Evolutionary conservation across 2,113 vertebrate species (phyloP).

Genomic region (Corythornis cristatus): DNA sequence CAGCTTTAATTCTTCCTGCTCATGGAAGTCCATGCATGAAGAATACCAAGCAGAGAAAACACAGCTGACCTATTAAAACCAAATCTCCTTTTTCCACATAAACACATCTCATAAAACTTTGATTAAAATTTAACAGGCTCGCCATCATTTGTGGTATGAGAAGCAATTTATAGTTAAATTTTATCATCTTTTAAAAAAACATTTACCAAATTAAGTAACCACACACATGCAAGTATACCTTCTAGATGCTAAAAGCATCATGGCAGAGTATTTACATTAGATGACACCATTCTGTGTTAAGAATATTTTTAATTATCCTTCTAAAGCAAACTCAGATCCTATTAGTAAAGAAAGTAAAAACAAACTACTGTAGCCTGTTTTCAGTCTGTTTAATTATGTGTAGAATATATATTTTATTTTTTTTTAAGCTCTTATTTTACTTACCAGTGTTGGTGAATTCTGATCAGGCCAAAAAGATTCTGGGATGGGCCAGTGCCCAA

Average conservation of each 20-base stretch:
- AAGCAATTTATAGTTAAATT: not conserved
- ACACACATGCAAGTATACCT: not conserved
- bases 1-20: not conserved
- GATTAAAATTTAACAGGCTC: not conserved
- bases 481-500: constrained; percentile 87
- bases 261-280: not conserved
- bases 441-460: constrained; percentile 85
- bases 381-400: not conserved
- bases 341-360: not conserved
- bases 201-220: not conserved
- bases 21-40: not conserved
- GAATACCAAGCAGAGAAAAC: not conserved
- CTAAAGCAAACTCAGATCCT: not conserved
- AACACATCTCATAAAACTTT: not conserved
- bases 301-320: not conserved
- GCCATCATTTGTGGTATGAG: not conserved
- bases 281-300: not conserved
- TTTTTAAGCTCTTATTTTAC: constrained; percentile 49
- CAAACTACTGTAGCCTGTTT: not conserved
- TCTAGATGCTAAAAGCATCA: not conserved
- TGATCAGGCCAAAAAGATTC: constrained; percentile 88
- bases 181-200: not conserved
- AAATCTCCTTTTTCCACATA: not conserved
- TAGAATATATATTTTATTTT: not conserved
- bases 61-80: not conserved